A percentile compares a stretch with the other conserved stretches of the same genome.
Conservation (phyloP, 2,113 vertebrate species). For the Myanophis thanlyinensis region DNA sequence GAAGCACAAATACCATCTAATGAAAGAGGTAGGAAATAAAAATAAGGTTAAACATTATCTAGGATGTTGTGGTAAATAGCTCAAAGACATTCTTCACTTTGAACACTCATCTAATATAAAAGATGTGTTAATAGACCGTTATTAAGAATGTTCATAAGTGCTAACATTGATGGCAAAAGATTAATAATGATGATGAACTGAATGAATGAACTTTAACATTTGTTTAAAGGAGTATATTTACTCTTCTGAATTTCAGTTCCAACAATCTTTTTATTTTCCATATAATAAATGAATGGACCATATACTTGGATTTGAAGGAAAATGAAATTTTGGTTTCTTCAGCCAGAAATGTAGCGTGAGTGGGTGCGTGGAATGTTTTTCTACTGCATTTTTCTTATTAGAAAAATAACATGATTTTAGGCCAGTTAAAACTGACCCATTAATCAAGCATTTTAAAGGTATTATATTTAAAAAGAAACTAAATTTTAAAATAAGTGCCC, state of each 20-base stretch:
- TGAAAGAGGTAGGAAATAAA: not conserved
- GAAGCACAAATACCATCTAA: not conserved
- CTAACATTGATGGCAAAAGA: not conserved
- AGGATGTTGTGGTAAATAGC: not conserved
- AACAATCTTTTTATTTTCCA: not conserved
- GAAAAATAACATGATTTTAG: not conserved
- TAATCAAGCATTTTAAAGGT: not conserved
- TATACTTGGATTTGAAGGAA: conserved; percentile 1
- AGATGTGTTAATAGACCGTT: not conserved
- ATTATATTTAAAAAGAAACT: not conserved
- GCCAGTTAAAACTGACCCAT: not conserved
- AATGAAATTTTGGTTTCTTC: conserved; percentile 4
- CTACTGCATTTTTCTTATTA: conserved; percentile 18
- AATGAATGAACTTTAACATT: not conserved
- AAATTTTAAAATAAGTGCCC: not conserved
- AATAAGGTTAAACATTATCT: not conserved
- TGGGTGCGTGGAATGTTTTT: not conserved
- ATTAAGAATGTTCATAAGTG: not conserved
- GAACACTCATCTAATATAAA: not conserved
- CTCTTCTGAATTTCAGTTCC: conserved; percentile 6
- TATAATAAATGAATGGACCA: conserved; percentile 20
- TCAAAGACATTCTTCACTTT: not conserved
- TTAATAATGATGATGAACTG: not conserved
- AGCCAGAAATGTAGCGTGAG: not conserved
- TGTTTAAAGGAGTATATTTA: not conserved